Evolutionary conservation across 2,113 vertebrate genomes (phyloP), one percentile per base, ranked within the genome.

Genomic region (Morone chrysops): DNA sequence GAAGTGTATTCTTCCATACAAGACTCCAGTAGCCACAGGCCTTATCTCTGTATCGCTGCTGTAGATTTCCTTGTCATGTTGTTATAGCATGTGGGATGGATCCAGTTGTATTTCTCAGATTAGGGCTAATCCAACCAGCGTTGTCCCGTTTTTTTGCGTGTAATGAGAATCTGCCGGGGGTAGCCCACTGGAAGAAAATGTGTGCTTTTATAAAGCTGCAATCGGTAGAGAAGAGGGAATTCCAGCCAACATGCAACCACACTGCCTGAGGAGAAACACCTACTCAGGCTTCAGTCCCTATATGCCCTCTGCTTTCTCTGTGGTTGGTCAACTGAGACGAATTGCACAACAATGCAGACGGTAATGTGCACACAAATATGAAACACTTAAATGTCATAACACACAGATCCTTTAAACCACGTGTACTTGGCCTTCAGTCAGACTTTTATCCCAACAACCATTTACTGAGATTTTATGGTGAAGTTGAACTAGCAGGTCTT

Each of bases 211-310:
- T 57, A 81, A 87, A 86, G 81, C 82, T 71, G 38, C 75, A 78
- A 89, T 91, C 80, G 83, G 79, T 47, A 53, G 75, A 76, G 73
- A 79, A 75, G 86, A 81, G 84, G 86, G 79, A 83, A 87, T 74
- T 90, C 83, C 84, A 88, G 87, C 87, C 81, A 90, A 83, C 75
- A 80, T 85, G 75, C 53, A 83, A 62, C 74, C 78, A 68, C 84
- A 74, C 38, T 20, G 86, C 92, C 88, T 25, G 80, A 87, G 87
- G 90, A 90, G 71, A 82, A 92, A 94, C 90, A 88, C 89, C 90
- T 87, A 87, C 90, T 90, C 87, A 81, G 73, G 78, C 83, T 87
- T 80, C 78, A 73, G 86, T 87, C 74, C 70, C 41, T 59, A 69
- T 59, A 57, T 87, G 83, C 83, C 87, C 79, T 74, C 51, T 78